Base-by-base conservation (phyloP, 2,797 vertebrate species). In the Alcedo atthis region DNA sequence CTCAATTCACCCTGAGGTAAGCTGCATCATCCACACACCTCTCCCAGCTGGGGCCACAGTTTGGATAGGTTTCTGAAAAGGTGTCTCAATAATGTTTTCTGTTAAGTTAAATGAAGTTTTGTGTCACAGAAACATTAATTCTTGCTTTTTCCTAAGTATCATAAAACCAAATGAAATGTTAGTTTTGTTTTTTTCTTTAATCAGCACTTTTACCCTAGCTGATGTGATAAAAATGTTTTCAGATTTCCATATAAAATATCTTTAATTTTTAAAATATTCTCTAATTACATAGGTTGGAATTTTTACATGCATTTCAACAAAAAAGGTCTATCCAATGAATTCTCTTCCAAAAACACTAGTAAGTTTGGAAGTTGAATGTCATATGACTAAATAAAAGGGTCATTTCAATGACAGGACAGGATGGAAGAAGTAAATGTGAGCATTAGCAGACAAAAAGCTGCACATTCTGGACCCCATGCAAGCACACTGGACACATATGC, bases 221-320 rank as follows among this genome's bases (percentile, higher is more conserved):
- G 92, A 96, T 94, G 78, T 94, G 95, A 94, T 93, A 95, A 96
- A 96, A 85, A 81, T 85, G 69, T 6, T 92, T 93, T 95, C 92
- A 93, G 97, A 96, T 96, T 96, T 97, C 94, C 54, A 85, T 95
- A 93, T 94, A 59, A 95, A 97, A 96, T 95, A 32, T 35, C 93
- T 74, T 95, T 92, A 68, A 46, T 74, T 62, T 95, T 87, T 96
- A 95, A 97, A 96, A 93, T 93, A 75, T 89, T 90, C 92, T 96
- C 96, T 97, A 96, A 96, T 97, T 86, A 91, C 85, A 95, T 91
- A 21, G 33, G 85, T 97, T 95, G 90, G 83, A 96, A 96, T 97
- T 97, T 97, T 97, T 90, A 97, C 92, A 92, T 43, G 78, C 96
- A 92, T 96, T 97, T 94, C 55, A 64, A 96, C 96, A 95, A 96